Evolutionary conservation across 2,797 vertebrate species (phyloP).

Genomic region (Brachyrhaphis roseni): DNA sequence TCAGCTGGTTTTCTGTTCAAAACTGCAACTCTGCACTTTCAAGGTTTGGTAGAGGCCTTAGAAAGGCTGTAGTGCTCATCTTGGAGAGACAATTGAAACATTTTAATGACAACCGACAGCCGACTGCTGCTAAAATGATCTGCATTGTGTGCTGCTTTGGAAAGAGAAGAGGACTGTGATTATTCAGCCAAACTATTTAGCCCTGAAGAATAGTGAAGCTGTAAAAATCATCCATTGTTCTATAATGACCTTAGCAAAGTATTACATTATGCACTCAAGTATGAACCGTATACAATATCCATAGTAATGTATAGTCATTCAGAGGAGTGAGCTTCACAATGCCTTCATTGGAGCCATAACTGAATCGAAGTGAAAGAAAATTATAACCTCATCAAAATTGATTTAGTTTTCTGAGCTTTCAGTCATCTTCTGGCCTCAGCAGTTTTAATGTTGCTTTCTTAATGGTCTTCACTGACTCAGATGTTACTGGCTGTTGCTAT

Average conservation of each 20-base stretch:
- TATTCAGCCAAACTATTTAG: conserved; percentile 41
- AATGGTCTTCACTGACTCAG: conserved; percentile 40
- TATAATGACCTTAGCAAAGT: conserved; percentile 12
- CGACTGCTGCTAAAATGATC: conserved; percentile 52
- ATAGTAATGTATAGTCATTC: neutral
- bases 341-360: conserved; percentile 33
- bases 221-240: conserved; percentile 32
- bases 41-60: conserved; percentile 31
- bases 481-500: conserved; percentile 15
- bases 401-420: conserved; percentile 48
- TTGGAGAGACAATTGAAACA: conserved; percentile 53
- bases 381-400: conserved; percentile 59
- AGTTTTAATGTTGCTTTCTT: conserved; percentile 24
- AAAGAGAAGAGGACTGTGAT: conserved; percentile 26
- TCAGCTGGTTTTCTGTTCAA: conserved; percentile 24
- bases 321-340: neutral
- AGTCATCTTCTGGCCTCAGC: conserved; percentile 34
- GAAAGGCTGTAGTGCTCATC: conserved; percentile 37
- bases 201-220: conserved; percentile 20
- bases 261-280: neutral
- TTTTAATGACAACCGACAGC: conserved; percentile 60
- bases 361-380: conserved; percentile 52
- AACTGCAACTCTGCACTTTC: conserved; percentile 36
- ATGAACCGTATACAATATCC: neutral
- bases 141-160: conserved; percentile 19